Percentiles rank a stretch among this genome's conserved stretches.
Conservation (phyloP, 2,113 vertebrate species). For the Harpagus bidentatus region DNA sequence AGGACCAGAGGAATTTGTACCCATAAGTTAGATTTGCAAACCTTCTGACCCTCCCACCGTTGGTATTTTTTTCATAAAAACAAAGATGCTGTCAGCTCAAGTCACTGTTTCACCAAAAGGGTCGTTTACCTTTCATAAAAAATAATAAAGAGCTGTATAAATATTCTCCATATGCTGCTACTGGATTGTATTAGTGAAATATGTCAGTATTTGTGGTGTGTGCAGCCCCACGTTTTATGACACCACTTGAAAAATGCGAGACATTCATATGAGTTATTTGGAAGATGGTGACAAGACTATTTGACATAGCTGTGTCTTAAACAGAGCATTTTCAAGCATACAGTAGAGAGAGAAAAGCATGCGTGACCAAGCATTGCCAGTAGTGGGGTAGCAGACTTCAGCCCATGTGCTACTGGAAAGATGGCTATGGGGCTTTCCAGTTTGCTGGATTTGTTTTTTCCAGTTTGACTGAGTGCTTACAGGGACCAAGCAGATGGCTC, state of each 20-base stretch:
- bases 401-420: background rate
- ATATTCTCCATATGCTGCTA: background rate
- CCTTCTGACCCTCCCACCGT: rapidly evolving
- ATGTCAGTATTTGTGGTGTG: background rate
- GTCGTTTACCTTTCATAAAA: background rate
- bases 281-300: background rate
- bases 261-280: background rate
- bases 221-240: background rate
- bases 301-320: background rate
- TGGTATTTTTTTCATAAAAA: background rate
- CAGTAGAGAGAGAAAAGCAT: background rate
- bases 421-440: background rate
- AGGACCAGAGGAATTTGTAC: background rate
- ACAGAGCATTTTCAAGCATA: background rate
- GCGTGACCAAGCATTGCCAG: rapidly evolving
- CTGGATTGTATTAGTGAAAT: constrained; percentile 24
- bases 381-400: rapidly evolving
- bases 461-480: background rate
- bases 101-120: background rate
- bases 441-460: background rate
- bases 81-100: background rate
- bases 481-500: background rate
- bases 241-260: background rate
- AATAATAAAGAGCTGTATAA: background rate
- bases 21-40: background rate